Evolutionary conservation across 2,797 vertebrate genomes (phyloP), one percentile per base, ranked within the genome.

Genomic region (Myripristis jacobus): DNA sequence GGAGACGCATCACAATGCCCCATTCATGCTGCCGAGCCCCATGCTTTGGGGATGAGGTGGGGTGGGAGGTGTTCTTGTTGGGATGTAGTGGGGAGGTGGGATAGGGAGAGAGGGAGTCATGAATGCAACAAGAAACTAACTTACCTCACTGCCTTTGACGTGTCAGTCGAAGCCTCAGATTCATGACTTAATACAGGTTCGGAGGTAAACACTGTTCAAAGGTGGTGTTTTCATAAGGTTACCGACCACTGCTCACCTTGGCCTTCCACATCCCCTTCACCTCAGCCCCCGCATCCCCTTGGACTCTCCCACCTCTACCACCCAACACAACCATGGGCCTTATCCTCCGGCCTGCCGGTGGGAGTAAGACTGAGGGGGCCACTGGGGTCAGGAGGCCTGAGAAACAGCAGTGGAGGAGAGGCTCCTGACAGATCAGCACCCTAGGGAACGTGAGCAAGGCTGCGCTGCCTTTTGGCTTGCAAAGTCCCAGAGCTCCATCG

Each of bases 1-100:
- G 87, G 87, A 91, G 83, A 88, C 84, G 80, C 90, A 92, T 94
- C 91, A 94, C 93, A 95, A 94, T 94, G 93, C 86, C 86, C 93
- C 90, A 94, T 95, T 95, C 93, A 95, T 94, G 82, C 89, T 77
- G 86, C 69, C 44, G 73, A 86, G 86, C 81, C 83, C 83, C 88
- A 56, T 79, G 84, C 84, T 91, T 90, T 88, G 80, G 81, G 84
- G 84, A 71, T 85, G 84, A 87, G 78, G 71, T 79, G 63, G 51
- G 67, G 73, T 46, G 60, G 55, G 69, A 66, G 62, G 19, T 65
- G 63, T 73, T 83, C 78, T 87, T 87, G 67, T 71, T 69, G 72
- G 66, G 80, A 84, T 78, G 73, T 68, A 76, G 68, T 75, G 75
- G 75, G 56, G 66, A 64, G 70, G 71, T 73, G 55, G 77, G 84